Percentiles rank a stretch among this genome's conserved stretches.
Conservation (phyloP, 2,888 invertebrate species). For the Lamproptera curius region DNA sequence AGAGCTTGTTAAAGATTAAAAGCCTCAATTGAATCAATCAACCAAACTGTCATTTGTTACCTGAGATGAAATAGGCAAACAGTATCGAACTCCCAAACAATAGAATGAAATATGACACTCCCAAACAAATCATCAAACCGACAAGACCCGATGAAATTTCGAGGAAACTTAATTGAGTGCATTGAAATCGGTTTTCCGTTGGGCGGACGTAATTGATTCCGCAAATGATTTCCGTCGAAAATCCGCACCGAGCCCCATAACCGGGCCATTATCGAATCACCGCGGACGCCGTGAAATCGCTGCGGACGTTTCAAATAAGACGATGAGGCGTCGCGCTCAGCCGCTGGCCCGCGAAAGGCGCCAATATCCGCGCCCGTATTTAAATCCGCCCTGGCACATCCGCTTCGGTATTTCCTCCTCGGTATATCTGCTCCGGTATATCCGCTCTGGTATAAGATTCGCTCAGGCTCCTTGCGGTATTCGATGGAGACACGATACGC, state of each 20-base stretch:
- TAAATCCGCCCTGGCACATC: constrained; percentile 36
- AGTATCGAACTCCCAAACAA: too few relatives aligned
- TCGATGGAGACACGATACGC: constrained; percentile 28
- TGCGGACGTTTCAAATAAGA: constrained; percentile 40
- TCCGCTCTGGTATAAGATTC: too few relatives aligned
- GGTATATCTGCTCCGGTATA: too few relatives aligned
- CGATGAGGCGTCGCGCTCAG: constrained; percentile 38
- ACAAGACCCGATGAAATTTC: not conserved
- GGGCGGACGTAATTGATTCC: constrained; percentile 9
- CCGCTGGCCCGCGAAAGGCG: constrained; percentile 37
- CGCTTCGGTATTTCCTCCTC: too few relatives aligned
- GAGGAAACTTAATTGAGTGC: constrained; percentile 3
- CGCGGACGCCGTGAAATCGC: constrained; percentile 41
- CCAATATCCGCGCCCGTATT: constrained; percentile 50
- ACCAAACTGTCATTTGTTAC: too few relatives aligned
- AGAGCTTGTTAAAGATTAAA: too few relatives aligned
- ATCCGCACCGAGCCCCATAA: constrained; percentile 23
- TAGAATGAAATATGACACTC: too few relatives aligned
- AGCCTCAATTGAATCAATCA: too few relatives aligned
- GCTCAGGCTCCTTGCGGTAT: constrained; percentile 32
- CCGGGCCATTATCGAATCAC: constrained; percentile 26
- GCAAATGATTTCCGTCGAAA: constrained; percentile 22
- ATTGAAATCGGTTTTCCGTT: constrained; percentile 1
- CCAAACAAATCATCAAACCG: too few relatives aligned
- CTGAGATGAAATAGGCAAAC: too few relatives aligned